Conservation (phyloP, 2,888 invertebrate genomes). For the Acrocyrtus sp. region DNA sequence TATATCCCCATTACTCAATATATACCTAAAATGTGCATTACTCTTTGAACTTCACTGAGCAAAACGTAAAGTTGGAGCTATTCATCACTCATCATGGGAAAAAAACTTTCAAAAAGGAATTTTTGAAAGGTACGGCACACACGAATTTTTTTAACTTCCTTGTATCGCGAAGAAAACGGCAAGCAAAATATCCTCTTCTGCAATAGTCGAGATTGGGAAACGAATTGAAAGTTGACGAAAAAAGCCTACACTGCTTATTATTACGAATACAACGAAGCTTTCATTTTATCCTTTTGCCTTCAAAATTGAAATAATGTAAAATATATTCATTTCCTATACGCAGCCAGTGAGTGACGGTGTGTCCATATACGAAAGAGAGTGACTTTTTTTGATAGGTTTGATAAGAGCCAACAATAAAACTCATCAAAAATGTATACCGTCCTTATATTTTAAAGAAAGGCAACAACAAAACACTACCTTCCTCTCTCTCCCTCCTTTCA, state of each 20-base stretch:
- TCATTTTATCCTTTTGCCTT: too few species aligned
- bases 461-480: too few species aligned
- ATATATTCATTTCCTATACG: not conserved
- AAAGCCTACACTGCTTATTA: constrained; percentile 13
- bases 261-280: too few species aligned
- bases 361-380: not conserved
- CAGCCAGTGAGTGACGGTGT: not conserved
- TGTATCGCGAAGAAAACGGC: not conserved
- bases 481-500: too few species aligned
- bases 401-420: too few species aligned
- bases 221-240: constrained; percentile 23
- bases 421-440: too few species aligned
- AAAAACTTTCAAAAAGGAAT: not conserved
- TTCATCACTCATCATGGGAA: not conserved
- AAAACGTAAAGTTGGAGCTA: not conserved
- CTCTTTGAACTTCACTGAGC: not conserved
- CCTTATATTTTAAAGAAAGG: too few species aligned
- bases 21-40: not conserved
- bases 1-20: not conserved
- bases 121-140: not conserved
- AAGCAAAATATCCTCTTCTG: too few species aligned
- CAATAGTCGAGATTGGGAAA: constrained; percentile 25
- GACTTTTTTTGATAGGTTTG: too few species aligned
- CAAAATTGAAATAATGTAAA: constrained; percentile 1
- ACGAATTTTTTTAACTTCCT: not conserved